phyloP scores from a whole-genome alignment of 2,797 vertebrate genomes.

The Schizothorax lantsangensis region DNA sequence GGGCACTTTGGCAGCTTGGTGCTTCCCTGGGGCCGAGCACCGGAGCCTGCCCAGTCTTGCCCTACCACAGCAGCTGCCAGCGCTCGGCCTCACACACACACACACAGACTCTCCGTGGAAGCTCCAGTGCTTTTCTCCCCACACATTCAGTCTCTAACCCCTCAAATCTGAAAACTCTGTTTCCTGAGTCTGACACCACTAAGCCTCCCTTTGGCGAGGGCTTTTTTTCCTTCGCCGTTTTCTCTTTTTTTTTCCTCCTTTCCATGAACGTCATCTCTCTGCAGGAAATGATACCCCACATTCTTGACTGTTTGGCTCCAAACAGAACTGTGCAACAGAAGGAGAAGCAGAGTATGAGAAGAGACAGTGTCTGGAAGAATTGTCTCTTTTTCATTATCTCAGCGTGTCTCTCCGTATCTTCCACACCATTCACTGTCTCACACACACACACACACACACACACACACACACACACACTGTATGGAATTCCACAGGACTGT shows the following conservation, averaged over 20 bases:
- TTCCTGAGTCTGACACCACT: constrained; percentile 65
- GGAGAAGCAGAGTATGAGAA: constrained; percentile 56
- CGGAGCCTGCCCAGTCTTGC: constrained; percentile 60
- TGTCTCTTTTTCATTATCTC: constrained; percentile 60
- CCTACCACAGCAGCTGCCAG: constrained; percentile 57
- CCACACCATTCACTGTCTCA: constrained; percentile 36
- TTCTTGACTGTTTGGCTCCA: constrained; percentile 66
- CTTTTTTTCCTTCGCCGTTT: constrained; percentile 52
- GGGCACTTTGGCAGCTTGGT: constrained; percentile 65
- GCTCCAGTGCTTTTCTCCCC: constrained; percentile 55
- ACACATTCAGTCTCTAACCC: constrained; percentile 57
- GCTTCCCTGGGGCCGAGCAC: constrained; percentile 58
- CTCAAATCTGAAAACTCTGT: constrained; percentile 61
- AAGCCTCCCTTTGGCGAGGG: constrained; percentile 59
- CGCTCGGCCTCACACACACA: constrained; percentile 60
- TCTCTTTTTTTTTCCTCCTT: constrained; percentile 51
- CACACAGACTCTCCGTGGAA: constrained; percentile 34
- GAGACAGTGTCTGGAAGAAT: constrained; percentile 57
- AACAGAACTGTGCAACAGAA: constrained; percentile 67
- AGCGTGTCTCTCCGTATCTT: constrained; percentile 54
- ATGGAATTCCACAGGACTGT: constrained; percentile 14
- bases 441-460: constrained; percentile 9
- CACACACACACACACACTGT: constrained; percentile 4
- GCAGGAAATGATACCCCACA: constrained; percentile 71
- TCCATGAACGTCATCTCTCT: constrained; percentile 70